A percentile compares a stretch with the other conserved stretches of the same genome.
phyloP scores from a whole-genome alignment of 2,888 invertebrate species.

The Phorcus lineatus region DNA sequence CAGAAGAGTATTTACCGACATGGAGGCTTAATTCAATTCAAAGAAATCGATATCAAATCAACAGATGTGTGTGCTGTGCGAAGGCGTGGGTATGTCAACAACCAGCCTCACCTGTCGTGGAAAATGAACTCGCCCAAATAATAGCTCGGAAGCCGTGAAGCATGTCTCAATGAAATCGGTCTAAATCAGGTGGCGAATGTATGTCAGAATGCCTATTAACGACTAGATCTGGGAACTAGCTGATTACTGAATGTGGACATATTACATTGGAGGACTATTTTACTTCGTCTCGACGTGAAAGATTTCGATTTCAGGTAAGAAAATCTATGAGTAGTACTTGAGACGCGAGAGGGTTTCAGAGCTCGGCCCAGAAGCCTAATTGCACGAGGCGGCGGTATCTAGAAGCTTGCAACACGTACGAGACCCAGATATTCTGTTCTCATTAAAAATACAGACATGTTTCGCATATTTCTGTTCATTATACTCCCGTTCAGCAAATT shows the following conservation, averaged over 20 bases:
- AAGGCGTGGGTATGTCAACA: constrained; percentile 8
- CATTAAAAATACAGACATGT: neutral
- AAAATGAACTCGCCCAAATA: constrained; percentile 7
- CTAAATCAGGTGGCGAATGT: constrained; percentile 7
- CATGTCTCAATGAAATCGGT: constrained; percentile 8
- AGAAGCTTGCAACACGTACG: neutral
- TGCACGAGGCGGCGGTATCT: neutral
- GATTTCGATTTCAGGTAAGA: neutral
- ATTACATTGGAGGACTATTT: neutral
- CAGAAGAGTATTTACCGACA: neutral
- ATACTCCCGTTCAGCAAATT: neutral
- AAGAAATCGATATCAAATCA: neutral
- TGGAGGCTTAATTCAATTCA: neutral
- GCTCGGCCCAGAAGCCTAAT: neutral
- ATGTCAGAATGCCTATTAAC: neutral
- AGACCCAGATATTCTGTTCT: neutral
- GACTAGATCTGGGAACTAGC: neutral
- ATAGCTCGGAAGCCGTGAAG: constrained; percentile 1
- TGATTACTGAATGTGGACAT: neutral
- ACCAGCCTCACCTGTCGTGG: neutral
- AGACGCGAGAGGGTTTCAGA: neutral
- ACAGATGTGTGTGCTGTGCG: constrained; percentile 3
- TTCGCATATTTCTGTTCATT: neutral
- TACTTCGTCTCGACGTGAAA: neutral
- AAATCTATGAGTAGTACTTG: neutral